phyloP scores from a whole-genome alignment of 2,888 invertebrate genomes.

The Epinotia brunnichana region DNA sequence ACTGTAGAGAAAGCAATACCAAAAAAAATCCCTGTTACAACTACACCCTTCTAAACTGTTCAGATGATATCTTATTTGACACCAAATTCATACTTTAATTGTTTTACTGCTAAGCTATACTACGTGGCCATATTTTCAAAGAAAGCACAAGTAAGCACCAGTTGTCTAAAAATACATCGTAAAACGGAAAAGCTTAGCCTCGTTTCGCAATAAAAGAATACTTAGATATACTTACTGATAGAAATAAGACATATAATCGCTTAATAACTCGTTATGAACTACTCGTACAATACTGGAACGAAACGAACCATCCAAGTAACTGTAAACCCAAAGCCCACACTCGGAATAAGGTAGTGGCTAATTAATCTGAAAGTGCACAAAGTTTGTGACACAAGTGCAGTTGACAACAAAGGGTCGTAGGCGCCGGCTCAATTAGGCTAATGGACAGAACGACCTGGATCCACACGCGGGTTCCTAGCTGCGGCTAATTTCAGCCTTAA shows the following conservation, averaged over 20 bases:
- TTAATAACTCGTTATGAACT: conserved; percentile 1
- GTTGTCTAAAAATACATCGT: not conserved
- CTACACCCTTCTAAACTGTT: too few relatives aligned
- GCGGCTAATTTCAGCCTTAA: conserved; percentile 81
- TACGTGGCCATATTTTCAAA: not conserved
- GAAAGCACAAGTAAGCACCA: not conserved
- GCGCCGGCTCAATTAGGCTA: conserved; percentile 80
- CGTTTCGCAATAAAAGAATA: not conserved
- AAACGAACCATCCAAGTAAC: conserved; percentile 21
- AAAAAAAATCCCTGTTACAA: not conserved
- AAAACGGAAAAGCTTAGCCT: not conserved
- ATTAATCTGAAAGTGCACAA: conserved; percentile 42
- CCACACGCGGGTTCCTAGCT: conserved; percentile 81
- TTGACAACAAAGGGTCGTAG: conserved; percentile 64
- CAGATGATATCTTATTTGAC: too few relatives aligned
- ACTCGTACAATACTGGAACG: not conserved
- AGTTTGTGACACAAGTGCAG: conserved; percentile 43
- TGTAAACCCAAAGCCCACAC: conserved; percentile 26
- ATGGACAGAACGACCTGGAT: conserved; percentile 82
- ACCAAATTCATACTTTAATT: too few relatives aligned
- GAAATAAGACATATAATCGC: not conserved
- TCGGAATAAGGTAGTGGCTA: conserved; percentile 37
- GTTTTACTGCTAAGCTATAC: not conserved
- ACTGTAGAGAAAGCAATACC: not conserved
- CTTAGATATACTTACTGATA: not conserved